These are phyloP conservation scores for Heterodera carotae DNA, from an alignment of 1,140 invertebrate genomes.

Conservation along the genomic window DNA sequence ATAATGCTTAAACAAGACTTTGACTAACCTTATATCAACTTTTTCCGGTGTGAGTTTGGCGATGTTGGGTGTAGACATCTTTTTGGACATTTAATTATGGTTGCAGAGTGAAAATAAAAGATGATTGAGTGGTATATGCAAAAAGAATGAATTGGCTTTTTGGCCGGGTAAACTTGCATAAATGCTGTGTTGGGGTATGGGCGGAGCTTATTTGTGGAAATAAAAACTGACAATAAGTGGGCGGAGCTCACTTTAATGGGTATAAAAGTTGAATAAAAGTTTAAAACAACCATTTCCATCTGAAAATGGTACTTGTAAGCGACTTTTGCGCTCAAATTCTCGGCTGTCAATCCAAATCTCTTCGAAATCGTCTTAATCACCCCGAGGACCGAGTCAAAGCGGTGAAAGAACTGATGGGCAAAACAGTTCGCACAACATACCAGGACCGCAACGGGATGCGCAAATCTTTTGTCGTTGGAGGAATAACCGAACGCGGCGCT, in stretches of 20 bases:
- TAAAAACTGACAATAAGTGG: neutral
- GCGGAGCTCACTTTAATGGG: neutral
- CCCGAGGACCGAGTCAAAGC: neutral
- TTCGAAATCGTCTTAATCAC: slow-evolving; percentile 5
- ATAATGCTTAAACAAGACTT: too few relatives aligned
- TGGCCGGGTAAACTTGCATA: neutral
- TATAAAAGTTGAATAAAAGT: neutral
- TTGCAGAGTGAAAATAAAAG: neutral
- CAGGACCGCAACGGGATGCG: neutral
- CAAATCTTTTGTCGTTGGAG: slow-evolving; percentile 3
- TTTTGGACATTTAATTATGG: too few relatives aligned
- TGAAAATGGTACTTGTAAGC: slow-evolving; percentile 2
- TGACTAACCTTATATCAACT: too few relatives aligned
- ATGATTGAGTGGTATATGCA: neutral
- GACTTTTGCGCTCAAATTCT: neutral
- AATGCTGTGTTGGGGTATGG: too few relatives aligned
- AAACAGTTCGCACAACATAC: neutral
- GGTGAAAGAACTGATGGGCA: neutral
- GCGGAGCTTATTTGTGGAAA: neutral
- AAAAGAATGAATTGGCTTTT: too few relatives aligned
- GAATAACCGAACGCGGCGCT: neutral
- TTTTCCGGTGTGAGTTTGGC: too few relatives aligned
- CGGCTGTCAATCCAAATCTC: neutral
- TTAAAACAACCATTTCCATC: neutral
- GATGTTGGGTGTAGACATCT: too few relatives aligned